These are phyloP conservation scores for Dysdera silvatica DNA, from an alignment of 1,140 invertebrate genomes.

Conservation along the genomic window DNA sequence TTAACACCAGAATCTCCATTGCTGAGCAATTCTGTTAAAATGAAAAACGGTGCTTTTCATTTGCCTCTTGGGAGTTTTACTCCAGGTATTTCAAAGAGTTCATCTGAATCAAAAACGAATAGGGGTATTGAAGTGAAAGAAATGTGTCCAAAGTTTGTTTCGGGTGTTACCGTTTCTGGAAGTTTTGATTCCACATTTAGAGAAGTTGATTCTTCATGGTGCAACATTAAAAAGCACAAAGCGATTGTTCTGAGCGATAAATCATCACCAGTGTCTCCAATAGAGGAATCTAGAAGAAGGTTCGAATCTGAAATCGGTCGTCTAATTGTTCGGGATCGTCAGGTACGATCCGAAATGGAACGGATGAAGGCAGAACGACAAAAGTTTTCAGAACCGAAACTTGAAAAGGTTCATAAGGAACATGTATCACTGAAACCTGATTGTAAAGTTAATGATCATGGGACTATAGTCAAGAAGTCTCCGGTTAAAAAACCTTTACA, in stretches of 20 bases:
- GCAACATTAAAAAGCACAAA: too few relatives aligned
- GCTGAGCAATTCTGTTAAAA: too few relatives aligned
- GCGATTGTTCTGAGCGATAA: constrained; percentile 16
- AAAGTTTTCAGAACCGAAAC: too few relatives aligned
- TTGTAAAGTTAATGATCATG: not conserved
- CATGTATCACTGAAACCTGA: not conserved
- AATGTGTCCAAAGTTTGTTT: constrained; percentile 22
- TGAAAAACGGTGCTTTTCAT: too few relatives aligned
- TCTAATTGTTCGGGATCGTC: constrained; percentile 49
- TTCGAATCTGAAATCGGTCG: constrained; percentile 52
- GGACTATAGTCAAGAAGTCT: too few relatives aligned
- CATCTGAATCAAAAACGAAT: too few relatives aligned
- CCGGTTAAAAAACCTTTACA: too few relatives aligned
- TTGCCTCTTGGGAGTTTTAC: too few relatives aligned
- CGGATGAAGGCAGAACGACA: constrained; percentile 32
- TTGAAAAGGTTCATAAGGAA: not conserved
- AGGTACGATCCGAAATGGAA: constrained; percentile 49
- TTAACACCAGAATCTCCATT: too few relatives aligned
- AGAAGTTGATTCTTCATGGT: too few relatives aligned
- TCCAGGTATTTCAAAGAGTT: too few relatives aligned
- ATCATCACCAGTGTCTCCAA: constrained; percentile 33
- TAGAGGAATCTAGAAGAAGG: constrained; percentile 40
- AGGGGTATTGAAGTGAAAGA: constrained; percentile 23
- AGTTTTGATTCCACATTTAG: constrained; percentile 15
- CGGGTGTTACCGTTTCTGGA: constrained; percentile 22